Percentiles rank a stretch among this genome's conserved stretches.
These are phyloP conservation scores for Zeus faber DNA, from an alignment of 2,113 vertebrate genomes.

Conservation along the genomic window DNA sequence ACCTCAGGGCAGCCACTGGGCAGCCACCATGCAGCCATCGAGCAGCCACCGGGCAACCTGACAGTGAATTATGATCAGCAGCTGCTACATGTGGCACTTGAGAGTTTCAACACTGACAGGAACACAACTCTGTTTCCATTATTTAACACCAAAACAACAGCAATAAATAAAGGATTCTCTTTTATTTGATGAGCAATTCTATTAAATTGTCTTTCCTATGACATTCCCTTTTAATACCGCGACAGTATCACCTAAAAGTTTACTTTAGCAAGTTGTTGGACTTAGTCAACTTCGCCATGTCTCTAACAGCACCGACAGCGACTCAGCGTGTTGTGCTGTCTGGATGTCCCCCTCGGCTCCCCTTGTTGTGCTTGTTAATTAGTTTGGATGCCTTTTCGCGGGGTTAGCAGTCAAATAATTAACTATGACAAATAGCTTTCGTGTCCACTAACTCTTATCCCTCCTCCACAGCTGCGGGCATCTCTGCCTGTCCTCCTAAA, in stretches of 20 bases:
- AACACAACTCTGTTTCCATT: too few relatives aligned
- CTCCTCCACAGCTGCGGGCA: slow-evolving; percentile 40
- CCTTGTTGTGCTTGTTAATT: slow-evolving; percentile 46
- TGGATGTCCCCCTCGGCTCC: slow-evolving; percentile 24
- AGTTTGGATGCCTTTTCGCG: slow-evolving; percentile 43
- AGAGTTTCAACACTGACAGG: too few relatives aligned
- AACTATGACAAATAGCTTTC: slow-evolving; percentile 48
- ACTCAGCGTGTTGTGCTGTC: slow-evolving; percentile 6
- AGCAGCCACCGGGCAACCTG: too few relatives aligned
- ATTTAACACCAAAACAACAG: too few relatives aligned
- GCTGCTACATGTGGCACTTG: too few relatives aligned
- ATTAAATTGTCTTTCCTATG: too few relatives aligned
- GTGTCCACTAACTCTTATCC: slow-evolving; percentile 38
- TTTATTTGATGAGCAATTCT: too few relatives aligned
- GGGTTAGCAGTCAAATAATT: slow-evolving; percentile 48
- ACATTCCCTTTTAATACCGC: too few relatives aligned
- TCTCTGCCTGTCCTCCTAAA: slow-evolving; percentile 15
- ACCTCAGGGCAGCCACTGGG: too few relatives aligned
- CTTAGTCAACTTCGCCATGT: slow-evolving; percentile 9
- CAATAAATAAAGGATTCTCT: too few relatives aligned
- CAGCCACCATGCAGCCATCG: too few relatives aligned
- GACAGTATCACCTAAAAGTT: slow-evolving; percentile 21
- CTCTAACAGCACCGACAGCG: slow-evolving; percentile 16
- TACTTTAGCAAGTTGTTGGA: slow-evolving; percentile 25
- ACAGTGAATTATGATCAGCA: too few relatives aligned